Base-by-base conservation (phyloP, 1,140 invertebrate genomes). In the Drosophila aff. region DNA sequence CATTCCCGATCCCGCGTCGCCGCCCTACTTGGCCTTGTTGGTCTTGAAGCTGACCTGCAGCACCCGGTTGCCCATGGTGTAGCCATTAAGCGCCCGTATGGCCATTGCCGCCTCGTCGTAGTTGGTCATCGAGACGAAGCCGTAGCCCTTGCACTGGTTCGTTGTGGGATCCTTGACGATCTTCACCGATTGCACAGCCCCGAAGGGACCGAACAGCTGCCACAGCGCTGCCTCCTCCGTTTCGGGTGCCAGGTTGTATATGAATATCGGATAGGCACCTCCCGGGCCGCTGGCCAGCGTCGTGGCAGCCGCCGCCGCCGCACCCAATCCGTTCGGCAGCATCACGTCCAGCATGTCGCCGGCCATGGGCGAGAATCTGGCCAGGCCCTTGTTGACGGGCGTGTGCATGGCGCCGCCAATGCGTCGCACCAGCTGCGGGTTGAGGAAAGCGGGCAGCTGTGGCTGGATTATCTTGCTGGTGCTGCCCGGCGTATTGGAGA, bases 121-220 rank as follows among this genome's bases (percentile, higher is more conserved):
- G 94, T 99, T 99, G 93, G 98, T 98, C 99, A 99, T 99, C 72
- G 98, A 99, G 43, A 99, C 98, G 94, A 99, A 99, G 44, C 98
- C 99, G 93, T 99, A 99, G 78, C 99, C 99, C 95, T 99, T 99
- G 95, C 99, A 99, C 94, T 99, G 99, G 95, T 99, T 98, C 80
- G 98, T 99, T 93, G 99, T 97, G 92, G 98, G 96, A 94, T 99
- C 99, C 90, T 98, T 97, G 90, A 99, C 99, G 81, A 99, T 97
- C 95, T 99, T 99, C 75, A 99, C 99, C 89, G 97, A 98, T 93
- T 99, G 98, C 86, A 99, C 99, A 86, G 99, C 99, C 90, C 99
- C 99, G 94, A 99, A 99, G 52, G 99, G 99, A 57, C 99, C 99
- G 93, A 99, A 99, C 72, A 99, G 94, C 94, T 99, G 98, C 99